Percentiles rank a stretch among this genome's conserved stretches.
These are phyloP conservation scores for Cephus rjabovi DNA, from an alignment of 2,888 invertebrate genomes.

Conservation along the genomic window DNA sequence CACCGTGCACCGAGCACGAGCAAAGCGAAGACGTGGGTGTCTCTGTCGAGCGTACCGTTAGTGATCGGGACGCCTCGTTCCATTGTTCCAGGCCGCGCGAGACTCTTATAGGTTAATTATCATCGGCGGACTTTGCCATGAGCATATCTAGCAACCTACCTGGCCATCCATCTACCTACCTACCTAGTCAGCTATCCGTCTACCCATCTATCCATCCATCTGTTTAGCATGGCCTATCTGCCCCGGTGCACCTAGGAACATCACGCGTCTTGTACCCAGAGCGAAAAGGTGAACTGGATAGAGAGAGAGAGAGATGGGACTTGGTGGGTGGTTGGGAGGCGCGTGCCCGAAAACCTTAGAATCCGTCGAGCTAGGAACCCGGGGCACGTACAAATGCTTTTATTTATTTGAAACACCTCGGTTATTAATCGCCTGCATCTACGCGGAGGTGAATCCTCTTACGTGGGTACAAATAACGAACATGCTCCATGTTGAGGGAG, in stretches of 20 bases:
- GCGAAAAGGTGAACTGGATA: too few species aligned
- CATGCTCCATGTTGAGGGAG: constrained; percentile 50
- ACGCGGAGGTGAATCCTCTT: constrained; percentile 40
- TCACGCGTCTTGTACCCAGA: too few species aligned
- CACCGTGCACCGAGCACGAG: background rate
- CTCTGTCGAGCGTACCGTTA: constrained; percentile 7
- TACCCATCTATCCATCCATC: too few species aligned
- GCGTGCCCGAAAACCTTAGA: constrained; percentile 1
- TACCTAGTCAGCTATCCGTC: too few species aligned
- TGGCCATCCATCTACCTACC: too few species aligned
- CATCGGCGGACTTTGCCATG: background rate
- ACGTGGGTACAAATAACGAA: constrained; percentile 65
- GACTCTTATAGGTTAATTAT: background rate
- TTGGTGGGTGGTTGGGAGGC: constrained; percentile 1
- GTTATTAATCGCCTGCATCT: constrained; percentile 62
- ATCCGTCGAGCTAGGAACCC: too few species aligned
- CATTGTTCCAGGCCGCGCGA: constrained; percentile 3
- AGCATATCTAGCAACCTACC: background rate
- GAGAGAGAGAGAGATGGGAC: background rate
- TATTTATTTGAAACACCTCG: constrained; percentile 64
- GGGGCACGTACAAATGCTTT: constrained; percentile 52
- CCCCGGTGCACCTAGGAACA: too few species aligned
- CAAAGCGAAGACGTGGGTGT: constrained; percentile 26
- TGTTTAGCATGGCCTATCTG: too few species aligned
- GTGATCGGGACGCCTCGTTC: constrained; percentile 4